These are phyloP conservation scores for Schizopygopsis malacanthus DNA, from an alignment of 2,797 vertebrate genomes.

Conservation along the genomic window DNA sequence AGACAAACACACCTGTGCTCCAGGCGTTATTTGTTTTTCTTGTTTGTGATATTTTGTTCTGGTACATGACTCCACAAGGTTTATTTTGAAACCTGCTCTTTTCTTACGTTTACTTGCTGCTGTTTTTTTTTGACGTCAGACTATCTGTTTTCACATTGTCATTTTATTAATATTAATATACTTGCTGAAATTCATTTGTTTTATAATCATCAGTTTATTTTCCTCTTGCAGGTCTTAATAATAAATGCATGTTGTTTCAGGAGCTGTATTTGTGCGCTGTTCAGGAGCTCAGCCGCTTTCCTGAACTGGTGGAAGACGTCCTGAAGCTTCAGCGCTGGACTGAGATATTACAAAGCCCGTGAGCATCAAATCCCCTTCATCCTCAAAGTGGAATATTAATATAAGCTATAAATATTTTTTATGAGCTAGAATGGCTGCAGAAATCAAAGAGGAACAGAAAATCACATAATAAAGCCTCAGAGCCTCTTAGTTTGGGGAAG, in stretches of 20 bases:
- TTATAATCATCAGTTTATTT: background rate
- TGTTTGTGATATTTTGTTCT: background rate
- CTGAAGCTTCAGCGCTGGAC: constrained; percentile 91
- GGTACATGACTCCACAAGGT: background rate
- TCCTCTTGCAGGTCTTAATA: constrained; percentile 39
- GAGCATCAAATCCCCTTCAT: constrained; percentile 64
- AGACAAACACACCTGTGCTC: constrained; percentile 12
- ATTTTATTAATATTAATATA: background rate
- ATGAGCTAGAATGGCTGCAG: constrained; percentile 4
- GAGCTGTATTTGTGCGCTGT: constrained; percentile 91
- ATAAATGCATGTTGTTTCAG: constrained; percentile 65
- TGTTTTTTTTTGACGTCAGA: constrained; percentile 4
- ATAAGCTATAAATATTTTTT: constrained; percentile 24
- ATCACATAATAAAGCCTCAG: constrained; percentile 24
- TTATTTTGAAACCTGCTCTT: background rate
- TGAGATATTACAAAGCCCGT: constrained; percentile 92
- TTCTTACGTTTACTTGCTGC: background rate
- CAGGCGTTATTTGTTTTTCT: background rate
- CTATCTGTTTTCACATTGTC: background rate
- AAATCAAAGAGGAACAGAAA: constrained; percentile 18
- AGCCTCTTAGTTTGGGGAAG: background rate
- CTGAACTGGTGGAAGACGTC: constrained; percentile 90
- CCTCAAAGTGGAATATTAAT: background rate
- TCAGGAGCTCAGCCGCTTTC: constrained; percentile 87
- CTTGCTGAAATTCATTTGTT: background rate